These are phyloP conservation scores for Apamea epomidion DNA, from an alignment of 2,888 invertebrate species.

Conservation along the genomic window DNA sequence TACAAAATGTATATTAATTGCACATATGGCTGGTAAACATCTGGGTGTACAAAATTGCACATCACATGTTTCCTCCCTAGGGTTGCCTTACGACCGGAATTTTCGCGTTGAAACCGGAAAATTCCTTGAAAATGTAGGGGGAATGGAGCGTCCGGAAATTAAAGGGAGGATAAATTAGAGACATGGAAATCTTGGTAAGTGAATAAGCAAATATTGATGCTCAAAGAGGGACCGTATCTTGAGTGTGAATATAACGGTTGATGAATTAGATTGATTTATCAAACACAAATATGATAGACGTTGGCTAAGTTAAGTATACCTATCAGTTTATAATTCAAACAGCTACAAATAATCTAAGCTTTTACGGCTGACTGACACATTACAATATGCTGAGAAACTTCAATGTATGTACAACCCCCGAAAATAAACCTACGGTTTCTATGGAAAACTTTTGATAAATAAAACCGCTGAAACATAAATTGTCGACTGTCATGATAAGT, in stretches of 20 bases:
- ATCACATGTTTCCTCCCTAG: constrained; percentile 37
- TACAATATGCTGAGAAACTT: background rate
- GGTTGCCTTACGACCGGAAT: constrained; percentile 27
- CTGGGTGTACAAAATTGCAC: constrained; percentile 56
- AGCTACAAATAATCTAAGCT: background rate
- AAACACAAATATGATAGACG: background rate
- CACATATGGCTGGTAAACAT: constrained; percentile 49
- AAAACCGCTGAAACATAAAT: background rate
- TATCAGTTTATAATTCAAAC: background rate
- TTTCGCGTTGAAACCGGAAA: background rate
- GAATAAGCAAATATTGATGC: constrained; percentile 18
- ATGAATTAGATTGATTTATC: background rate
- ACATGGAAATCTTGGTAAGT: constrained; percentile 2
- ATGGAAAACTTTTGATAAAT: background rate
- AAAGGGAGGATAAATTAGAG: constrained; percentile 8
- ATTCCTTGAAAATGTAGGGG: background rate
- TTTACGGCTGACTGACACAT: background rate
- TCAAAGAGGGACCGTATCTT: background rate
- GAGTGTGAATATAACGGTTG: background rate
- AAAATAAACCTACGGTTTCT: background rate
- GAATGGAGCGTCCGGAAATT: constrained; percentile 35
- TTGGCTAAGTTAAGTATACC: background rate
- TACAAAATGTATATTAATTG: constrained; percentile 64
- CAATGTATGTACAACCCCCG: background rate
- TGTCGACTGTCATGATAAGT: background rate